These are phyloP conservation scores for Perognathus longimembris DNA, from an alignment of 2,113 vertebrate genomes.

Conservation along the genomic window DNA sequence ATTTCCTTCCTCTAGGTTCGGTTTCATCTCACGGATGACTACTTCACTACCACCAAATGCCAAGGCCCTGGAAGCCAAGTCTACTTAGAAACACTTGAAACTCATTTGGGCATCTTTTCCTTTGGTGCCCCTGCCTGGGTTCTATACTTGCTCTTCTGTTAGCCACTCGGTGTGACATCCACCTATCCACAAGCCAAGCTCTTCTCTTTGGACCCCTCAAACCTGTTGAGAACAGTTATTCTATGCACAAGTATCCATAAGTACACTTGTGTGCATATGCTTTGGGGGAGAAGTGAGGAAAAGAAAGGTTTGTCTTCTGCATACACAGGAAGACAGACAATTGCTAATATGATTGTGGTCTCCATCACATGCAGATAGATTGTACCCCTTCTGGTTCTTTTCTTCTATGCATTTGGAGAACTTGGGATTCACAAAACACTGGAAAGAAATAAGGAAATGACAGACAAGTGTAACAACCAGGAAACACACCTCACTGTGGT, in stretches of 20 bases:
- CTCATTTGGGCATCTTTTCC: neutral
- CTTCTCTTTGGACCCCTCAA: neutral
- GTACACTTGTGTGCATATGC: neutral
- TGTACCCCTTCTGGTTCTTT: slow-evolving; percentile 3
- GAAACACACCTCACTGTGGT: neutral
- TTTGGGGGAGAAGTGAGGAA: neutral
- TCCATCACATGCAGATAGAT: neutral
- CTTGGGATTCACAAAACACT: slow-evolving; percentile 1
- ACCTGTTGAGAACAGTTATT: neutral
- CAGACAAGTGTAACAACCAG: neutral
- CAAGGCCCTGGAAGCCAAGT: neutral
- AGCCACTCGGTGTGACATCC: neutral
- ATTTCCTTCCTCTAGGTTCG: neutral
- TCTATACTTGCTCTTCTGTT: neutral
- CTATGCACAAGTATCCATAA: neutral
- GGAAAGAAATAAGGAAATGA: neutral
- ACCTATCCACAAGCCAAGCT: neutral
- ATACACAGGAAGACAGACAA: neutral
- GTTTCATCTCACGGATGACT: neutral
- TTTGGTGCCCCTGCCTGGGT: neutral
- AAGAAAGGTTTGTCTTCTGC: neutral
- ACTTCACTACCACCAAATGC: neutral
- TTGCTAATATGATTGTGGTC: neutral
- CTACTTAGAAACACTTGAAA: neutral
- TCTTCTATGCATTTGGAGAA: neutral